A percentile compares a stretch with the other conserved stretches of the same genome.
phyloP scores from a whole-genome alignment of 2,888 invertebrate species.

The Dinocampus coccinellae region DNA sequence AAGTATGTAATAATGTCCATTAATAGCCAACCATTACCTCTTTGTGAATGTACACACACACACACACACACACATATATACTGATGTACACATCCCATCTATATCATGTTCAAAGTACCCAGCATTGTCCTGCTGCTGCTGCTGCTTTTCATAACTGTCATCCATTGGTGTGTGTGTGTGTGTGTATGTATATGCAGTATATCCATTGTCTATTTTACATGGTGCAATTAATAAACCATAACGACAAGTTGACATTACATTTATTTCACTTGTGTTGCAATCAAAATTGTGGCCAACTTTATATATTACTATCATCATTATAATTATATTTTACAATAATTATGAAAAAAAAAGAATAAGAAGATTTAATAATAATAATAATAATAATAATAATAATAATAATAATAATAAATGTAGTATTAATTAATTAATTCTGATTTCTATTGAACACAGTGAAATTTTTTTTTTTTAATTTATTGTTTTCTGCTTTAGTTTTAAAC shows the following conservation, averaged over 20 bases:
- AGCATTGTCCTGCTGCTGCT: conserved; percentile 10
- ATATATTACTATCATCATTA: no score
- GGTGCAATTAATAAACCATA: conserved; percentile 31
- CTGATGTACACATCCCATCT: background rate
- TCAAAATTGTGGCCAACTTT: background rate
- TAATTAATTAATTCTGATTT: no score
- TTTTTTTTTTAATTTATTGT: no score
- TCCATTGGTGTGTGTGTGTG: background rate
- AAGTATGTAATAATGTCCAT: background rate
- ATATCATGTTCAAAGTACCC: background rate
- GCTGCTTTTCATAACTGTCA: background rate
- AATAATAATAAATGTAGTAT: no score
- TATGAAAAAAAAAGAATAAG: conserved; percentile 17
- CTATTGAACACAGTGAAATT: no score
- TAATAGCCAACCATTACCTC: background rate
- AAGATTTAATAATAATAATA: no score
- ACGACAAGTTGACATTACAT: conserved; percentile 25
- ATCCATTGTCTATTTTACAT: conserved; percentile 23
- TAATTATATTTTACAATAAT: conserved; percentile 24
- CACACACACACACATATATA: background rate
- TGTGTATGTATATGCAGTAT: background rate
- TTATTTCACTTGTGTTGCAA: conserved; percentile 20
- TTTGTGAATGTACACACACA: background rate
- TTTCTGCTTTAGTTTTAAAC: background rate
- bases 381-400: no score